Base-by-base conservation (phyloP, 2,888 invertebrate genomes). In the Eucera pruinosa region DNA sequence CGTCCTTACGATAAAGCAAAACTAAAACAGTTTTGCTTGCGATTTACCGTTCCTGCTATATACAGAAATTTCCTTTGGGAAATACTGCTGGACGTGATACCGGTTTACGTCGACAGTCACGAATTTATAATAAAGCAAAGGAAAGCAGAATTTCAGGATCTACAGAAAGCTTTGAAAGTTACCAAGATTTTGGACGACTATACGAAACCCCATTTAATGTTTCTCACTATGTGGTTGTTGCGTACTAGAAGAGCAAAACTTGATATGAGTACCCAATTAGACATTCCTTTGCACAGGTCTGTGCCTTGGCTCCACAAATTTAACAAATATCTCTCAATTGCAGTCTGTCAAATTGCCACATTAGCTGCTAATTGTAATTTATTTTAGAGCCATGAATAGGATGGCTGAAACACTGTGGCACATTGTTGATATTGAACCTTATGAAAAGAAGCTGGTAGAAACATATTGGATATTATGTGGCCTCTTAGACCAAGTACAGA, bases 1-100 rank as follows among this genome's bases (percentile, higher is more conserved):
- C 96, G 96, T 88, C 96, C 95, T 15, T 94, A 96, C 91, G 97
- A 97, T 90, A 94, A 94, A 88, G 94, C 94, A 7, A 97, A 97
- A 92, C 90, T 98, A 33, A 96, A 96, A 87, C 97, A 97, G 89
- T 98, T 98, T 90, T 97, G 97, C 88, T 93, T 97, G 65, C 94
- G 97, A 76, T 98, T 97, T 90, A 96, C 96, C 0, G 96, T 98
- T 18, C 98, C 98, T 5, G 94, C 95, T 15, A 94, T 96, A 5
- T 96, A 97, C 85, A 95, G 98, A 89, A 95, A 95, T 90, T 93
- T 96, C 64, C 94, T 98, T 18, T 98, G 98, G 98, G 97, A 97
- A 93, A 94, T 98, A 43, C 93, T 98, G 58, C 93, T 98, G 84
- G 97, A 95, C 80, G 95, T 98, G 4, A 93, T 97, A 41, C 97